Conservation (phyloP, 2,113 vertebrate species). For the Himantopus leucocephalus region DNA sequence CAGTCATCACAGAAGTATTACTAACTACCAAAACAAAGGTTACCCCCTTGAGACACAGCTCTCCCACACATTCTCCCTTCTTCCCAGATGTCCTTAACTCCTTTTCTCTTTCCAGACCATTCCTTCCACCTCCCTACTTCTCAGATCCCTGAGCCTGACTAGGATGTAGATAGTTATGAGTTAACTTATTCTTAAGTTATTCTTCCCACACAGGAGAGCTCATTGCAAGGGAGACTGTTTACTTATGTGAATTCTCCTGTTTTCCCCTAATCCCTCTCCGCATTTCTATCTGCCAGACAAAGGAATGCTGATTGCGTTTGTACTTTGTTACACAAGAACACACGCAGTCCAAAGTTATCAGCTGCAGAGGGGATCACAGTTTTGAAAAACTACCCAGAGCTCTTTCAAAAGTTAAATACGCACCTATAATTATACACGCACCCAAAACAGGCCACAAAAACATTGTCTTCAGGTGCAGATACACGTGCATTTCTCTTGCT, state of each 20-base stretch:
- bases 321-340: background rate
- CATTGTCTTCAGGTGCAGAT: background rate
- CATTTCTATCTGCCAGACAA: background rate
- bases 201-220: background rate
- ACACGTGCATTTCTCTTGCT: background rate
- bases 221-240: background rate
- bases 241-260: background rate
- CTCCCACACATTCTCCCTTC: background rate
- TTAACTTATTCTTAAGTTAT: background rate
- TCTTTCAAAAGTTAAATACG: background rate
- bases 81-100: background rate
- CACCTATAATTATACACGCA: accelerated
- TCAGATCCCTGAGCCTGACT: background rate
- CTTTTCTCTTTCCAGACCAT: background rate
- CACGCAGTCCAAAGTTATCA: background rate
- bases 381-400: background rate
- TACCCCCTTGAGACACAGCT: accelerated
- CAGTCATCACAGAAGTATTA: background rate
- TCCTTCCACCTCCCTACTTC: background rate
- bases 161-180: background rate
- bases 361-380: background rate
- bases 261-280: background rate
- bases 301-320: background rate
- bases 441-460: background rate
- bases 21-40: background rate